phyloP scores from a whole-genome alignment of 2,888 invertebrate species.

The Drosophila melanocephala region DNA sequence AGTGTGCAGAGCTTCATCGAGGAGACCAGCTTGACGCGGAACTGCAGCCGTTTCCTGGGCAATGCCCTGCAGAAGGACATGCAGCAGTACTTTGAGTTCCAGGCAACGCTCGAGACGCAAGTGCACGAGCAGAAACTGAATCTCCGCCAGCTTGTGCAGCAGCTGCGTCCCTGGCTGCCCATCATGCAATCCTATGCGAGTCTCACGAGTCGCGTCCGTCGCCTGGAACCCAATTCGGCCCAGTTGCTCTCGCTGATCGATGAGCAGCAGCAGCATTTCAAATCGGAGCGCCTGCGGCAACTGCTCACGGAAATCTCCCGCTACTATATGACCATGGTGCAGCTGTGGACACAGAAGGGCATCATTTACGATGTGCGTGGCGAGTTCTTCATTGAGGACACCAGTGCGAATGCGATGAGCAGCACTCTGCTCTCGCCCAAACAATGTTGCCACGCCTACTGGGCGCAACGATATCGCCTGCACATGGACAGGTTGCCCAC shows the following conservation, averaged over 20 bases:
- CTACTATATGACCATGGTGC: conserved; percentile 66
- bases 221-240: conserved; percentile 30
- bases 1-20: conserved; percentile 66
- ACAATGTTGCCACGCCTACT: conserved; percentile 60
- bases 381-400: conserved; percentile 68
- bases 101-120: conserved; percentile 53
- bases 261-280: conserved; percentile 33
- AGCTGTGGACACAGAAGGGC: conserved; percentile 69
- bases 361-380: conserved; percentile 52
- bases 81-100: conserved; percentile 52
- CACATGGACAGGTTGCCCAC: conserved; percentile 44
- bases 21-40: conserved; percentile 42
- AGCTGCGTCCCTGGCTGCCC: conserved; percentile 58
- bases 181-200: conserved; percentile 45
- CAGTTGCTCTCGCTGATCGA: conserved; percentile 53
- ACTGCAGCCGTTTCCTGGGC: conserved; percentile 40
- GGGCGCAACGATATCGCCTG: conserved; percentile 51
- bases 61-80: conserved; percentile 35
- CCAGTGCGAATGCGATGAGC: conserved; percentile 37
- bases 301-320: conserved; percentile 38
- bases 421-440: conserved; percentile 52
- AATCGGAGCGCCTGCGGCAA: conserved; percentile 12
- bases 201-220: conserved; percentile 39
- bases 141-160: conserved; percentile 51
- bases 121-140: conserved; percentile 38